Evolutionary conservation across 2,113 vertebrate genomes (phyloP), one percentile per base, ranked within the genome.

Genomic region (Carettochelys insculpta): DNA sequence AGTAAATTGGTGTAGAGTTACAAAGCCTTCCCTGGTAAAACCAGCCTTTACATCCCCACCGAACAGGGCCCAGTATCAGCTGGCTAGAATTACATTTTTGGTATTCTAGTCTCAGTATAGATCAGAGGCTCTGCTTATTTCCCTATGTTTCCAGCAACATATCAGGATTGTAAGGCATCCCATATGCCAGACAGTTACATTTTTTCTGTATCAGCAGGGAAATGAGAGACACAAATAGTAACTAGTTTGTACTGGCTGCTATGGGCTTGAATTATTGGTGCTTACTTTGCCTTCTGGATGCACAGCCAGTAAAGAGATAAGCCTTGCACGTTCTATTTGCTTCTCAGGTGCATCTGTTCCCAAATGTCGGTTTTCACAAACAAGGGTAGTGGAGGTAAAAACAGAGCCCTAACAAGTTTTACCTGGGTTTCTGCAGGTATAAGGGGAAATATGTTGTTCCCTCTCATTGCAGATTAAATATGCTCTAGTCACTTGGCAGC

Each of bases 221-320:
- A 89, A 91, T n/a, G n/a, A 48, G 48, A 92, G 76, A 92, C 89
- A 88, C 41, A 93, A 94, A 58, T 3, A 65, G 20, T 54, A 82
- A 84, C 52, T 71, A 80, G 41, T 20, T 83, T 48, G 88, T 61
- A 50, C 12, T 58, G 11, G 51, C 31, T 83, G n/a, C 76, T 89
- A 81, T 71, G 85, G 31, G 17, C n/a, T 80, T 87, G 77, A 92
- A 85, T 82, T 87, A 89, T 38, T 82, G 31, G 1, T 92, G 24
- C 20, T 76, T 86, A 34, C 51, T 86, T 90, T 92, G 47, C 34
- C 52, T 54, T 2, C 5, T 48, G 84, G 73, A 34, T 73, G 12
- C 20, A 93, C 34, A 86, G 10, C 4, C 13, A 80, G 12, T 2
- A 65, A 75, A 93, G n/a, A 80, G 51, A 54, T 31, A 88, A 48